Conservation (phyloP, 2,113 vertebrate genomes). For the Onychostoma macrolepis region DNA sequence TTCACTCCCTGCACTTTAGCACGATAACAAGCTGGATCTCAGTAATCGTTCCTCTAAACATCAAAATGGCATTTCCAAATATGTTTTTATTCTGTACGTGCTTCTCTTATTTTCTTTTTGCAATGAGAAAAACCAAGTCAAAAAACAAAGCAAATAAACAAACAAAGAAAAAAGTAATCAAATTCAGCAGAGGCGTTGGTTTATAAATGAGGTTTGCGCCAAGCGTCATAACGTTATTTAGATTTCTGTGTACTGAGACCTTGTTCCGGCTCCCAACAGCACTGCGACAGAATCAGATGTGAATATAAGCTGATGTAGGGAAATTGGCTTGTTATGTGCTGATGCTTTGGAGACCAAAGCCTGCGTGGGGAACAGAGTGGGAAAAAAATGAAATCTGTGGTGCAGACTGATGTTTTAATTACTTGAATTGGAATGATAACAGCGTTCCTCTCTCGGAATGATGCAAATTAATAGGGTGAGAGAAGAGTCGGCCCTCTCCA, state of each 20-base stretch:
- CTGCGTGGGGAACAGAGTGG: constrained; percentile 67
- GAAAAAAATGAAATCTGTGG: constrained; percentile 70
- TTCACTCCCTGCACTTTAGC: not conserved
- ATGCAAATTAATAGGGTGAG: constrained; percentile 71
- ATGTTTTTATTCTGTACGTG: constrained; percentile 71
- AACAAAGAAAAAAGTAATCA: constrained; percentile 90
- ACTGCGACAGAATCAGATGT: constrained; percentile 93
- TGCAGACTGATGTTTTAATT: constrained; percentile 79
- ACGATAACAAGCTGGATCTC: constrained; percentile 23
- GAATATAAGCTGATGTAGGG: constrained; percentile 97
- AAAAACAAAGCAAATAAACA: constrained; percentile 70
- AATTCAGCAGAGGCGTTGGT: constrained; percentile 93
- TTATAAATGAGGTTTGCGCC: constrained; percentile 99
- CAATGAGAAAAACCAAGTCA: constrained; percentile 71
- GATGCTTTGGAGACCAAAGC: constrained; percentile 86
- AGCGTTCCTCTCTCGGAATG: constrained; percentile 63
- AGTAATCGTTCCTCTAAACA: constrained; percentile 29
- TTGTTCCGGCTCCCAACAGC: constrained; percentile 97
- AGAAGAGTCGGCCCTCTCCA: constrained; percentile 55
- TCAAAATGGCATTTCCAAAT: constrained; percentile 51
- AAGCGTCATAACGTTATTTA: constrained; percentile 95
- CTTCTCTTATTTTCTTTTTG: constrained; percentile 71
- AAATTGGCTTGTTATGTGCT: constrained; percentile 98
- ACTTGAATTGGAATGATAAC: constrained; percentile 74
- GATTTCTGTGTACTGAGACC: constrained; percentile 93